Evolutionary conservation across 2,888 invertebrate species (phyloP).

Genomic region (Crioceris asparagi): DNA sequence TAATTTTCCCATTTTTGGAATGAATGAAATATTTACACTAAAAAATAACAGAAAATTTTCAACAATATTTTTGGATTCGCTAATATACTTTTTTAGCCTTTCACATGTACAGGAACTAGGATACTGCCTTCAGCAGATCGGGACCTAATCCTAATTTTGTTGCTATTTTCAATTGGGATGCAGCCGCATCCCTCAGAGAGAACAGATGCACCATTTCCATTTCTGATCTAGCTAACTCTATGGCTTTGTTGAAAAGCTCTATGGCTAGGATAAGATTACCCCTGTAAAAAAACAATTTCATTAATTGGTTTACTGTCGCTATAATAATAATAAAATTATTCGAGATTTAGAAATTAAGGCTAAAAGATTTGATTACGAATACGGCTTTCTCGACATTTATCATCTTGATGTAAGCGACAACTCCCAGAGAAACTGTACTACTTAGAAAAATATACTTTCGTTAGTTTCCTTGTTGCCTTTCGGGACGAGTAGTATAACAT

Average conservation of each 20-base stretch:
- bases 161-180: constrained; percentile 76
- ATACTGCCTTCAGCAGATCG: constrained; percentile 20
- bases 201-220: constrained; percentile 85
- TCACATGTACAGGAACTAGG: too few relatives aligned
- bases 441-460: not conserved
- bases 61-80: constrained; percentile 7
- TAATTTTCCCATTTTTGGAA: too few relatives aligned
- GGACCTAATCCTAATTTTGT: constrained; percentile 52
- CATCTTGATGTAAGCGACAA: too few relatives aligned
- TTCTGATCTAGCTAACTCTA: constrained; percentile 74
- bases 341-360: too few relatives aligned
- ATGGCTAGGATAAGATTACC: constrained; percentile 75
- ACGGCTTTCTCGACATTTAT: too few relatives aligned
- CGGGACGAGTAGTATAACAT: too few relatives aligned
- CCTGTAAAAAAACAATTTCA: constrained; percentile 39
- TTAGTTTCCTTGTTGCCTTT: too few relatives aligned
- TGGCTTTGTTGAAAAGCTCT: constrained; percentile 79
- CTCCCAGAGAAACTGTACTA: too few relatives aligned
- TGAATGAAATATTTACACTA: constrained; percentile 16
- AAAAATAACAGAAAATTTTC: too few relatives aligned
- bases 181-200: constrained; percentile 80
- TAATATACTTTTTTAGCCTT: constrained; percentile 5
- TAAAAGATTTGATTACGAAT: too few relatives aligned
- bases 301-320: not conserved
- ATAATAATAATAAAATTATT: too few relatives aligned